Base-by-base conservation (phyloP, 2,888 invertebrate genomes). In the Microchrysa polita region DNA sequence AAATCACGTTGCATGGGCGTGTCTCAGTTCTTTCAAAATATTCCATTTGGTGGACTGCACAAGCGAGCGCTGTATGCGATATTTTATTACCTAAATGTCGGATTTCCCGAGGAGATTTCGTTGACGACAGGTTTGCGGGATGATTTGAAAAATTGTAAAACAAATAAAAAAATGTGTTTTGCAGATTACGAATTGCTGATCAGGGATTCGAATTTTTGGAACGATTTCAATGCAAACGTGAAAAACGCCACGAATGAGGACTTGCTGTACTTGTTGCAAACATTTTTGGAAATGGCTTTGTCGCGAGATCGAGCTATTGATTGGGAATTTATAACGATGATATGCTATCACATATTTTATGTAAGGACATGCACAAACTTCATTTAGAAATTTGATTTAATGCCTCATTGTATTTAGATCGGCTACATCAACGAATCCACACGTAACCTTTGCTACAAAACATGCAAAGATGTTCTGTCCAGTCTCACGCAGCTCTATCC, bases 21-120 rank as follows among this genome's bases (percentile, higher is more conserved):
- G 1, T 93, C 93, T 92, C 93, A 94, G 82, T 94, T 93, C 84
- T 88, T 94, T 78, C 91, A 93, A 14, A 90, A 91, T 20, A 86
- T 93, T 78, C 93, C 94, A 0, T 92, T 90, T 80, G 85, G 87
- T 75, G 84, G 87, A 61, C 87, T 91, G 34, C 88, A 90, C 10
- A 80, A 86, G 0, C 83, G 84, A 63, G 87, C 88, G 5, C 80
- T 90, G n/a, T 92, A 91, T 91, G 88, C 88, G 79, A 86, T 91
- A 73, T 91, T 89, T 81, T 89, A 89, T 78, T 88, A 88, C 78
- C 82, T 91, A 5, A 90, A 90, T 78, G 84, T 86, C 61, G 88
- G 87, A 0, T 88, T 89, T 78, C 84, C 83, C 44, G 80, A 81
- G 12, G 84, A 86, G 69, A 74, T 77, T 40, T 18, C 9, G 7